Evolutionary conservation across 2,113 vertebrate genomes (phyloP), one percentile per base, ranked within the genome.

Genomic region (Apeltes quadracus): DNA sequence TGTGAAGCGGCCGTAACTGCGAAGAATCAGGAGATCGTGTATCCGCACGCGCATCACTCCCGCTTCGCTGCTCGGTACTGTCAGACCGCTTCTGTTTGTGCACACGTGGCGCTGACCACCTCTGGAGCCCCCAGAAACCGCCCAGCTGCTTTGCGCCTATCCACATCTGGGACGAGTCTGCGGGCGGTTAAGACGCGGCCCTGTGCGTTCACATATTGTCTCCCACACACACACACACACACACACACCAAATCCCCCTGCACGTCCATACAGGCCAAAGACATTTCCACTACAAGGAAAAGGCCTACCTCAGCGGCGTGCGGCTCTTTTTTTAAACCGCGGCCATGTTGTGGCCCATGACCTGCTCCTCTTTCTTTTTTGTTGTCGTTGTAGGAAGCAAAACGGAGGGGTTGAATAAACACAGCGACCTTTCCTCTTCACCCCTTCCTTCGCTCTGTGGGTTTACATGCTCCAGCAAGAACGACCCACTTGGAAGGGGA

Each of bases 121-220:
- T 82, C 69, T 20, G 74, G 75, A 82, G 78, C 38, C 22, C 67
- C 32, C 61, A 61, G 64, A 81, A 75, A 61, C 67, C 80, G 86
- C 79, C 85, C 90, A 91, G 86, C 90, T 88, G 87, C 70, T 89
- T 76, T 80, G 78, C 72, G 69, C 78, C 55, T 53, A 53, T 71
- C 22, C 81, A 87, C 89, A 92, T 92, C 86, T 92, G 92, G 89
- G 82, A 74, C 69, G 39, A 50, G 72, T 82, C 85, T 92, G 85
- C 48, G 50, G 46, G 84, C 25, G 67, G 77, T 87, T 84, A 79
- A 12, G 46, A 67, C 36, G 70, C 12, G 67, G 50, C 57, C 79
- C 67, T 50, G 25, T 76, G 76, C 13, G 11, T 71, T 2, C 58
- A 32, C 53, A 55, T 15, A 32, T 6, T n/a, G 25, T 34, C 73